Base-by-base conservation (phyloP, 2,888 invertebrate genomes). In the Drosophila atripex region DNA sequence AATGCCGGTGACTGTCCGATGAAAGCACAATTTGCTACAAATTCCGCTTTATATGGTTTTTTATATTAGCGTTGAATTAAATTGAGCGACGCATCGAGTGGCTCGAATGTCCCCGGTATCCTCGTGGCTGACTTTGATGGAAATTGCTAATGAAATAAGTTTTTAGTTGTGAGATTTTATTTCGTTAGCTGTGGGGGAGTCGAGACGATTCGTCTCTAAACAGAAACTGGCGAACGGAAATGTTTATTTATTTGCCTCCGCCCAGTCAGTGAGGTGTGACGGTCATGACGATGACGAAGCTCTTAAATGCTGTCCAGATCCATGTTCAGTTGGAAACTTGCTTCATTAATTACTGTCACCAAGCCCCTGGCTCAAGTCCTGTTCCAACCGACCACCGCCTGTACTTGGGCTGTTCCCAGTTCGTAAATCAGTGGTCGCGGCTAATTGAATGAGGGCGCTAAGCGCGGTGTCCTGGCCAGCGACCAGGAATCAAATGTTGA, bases 71-170 rank as follows among this genome's bases (percentile, higher is more conserved):
- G 86, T 85, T 75, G 84, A 86, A 88, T 86, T 78, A 78, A 85
- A 85, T 86, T 88, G 86, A 86, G 80, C 74, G 64, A 52, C 73
- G 65, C 80, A 79, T 63, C 65, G 49, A 50, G 61, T 46, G 58
- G 60, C 23, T 23, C 38, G 39, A 50, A 18, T 43, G 25, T 49
- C 47, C 28, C 18, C 39, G 23, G 50, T 47, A 39, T 53, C 52
- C 61, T 71, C 69, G 57, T 60, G 69, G 71, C 54, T 63, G 57
- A 50, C 56, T 71, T 75, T 86, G 86, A 82, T 86, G 80, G 65
- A 77, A 86, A 80, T 84, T 80, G 78, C 84, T 88, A 85, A 85
- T 86, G 88, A 85, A 85, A 88, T 88, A 85, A 85, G 76, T 85
- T 85, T 86, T 77, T 73, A 76, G 79, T 76, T 76, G 60, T 61